Evolutionary conservation across 2,888 invertebrate genomes (phyloP), one percentile per base, ranked within the genome.

Genomic region (Tyria jacobaeae): DNA sequence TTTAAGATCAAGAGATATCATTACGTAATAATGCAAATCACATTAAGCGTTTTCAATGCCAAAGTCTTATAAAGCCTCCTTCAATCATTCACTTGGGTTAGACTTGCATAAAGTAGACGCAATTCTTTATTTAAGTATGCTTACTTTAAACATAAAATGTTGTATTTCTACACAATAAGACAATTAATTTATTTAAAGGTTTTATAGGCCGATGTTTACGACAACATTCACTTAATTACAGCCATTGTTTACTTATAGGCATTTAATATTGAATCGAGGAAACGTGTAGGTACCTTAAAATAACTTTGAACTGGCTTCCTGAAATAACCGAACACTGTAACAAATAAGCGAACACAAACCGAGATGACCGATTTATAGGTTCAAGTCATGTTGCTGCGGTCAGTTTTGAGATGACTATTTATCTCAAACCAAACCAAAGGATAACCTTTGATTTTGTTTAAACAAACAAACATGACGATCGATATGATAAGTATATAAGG

Each of bases 1-100:
- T 64, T 69, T 61, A 68, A 56, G 73, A 81, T 78, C 66, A 75
- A 73, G 68, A 73, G 73, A 78, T 78, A 70, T 73, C 31, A 64
- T 71, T 71, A 37, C 64, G 63, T 64, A 56, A 76, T 39, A 44
- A 21, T 21, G 12, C 10, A 67, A 64, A 57, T 21, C 34, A 44
- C 41, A 44, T 31, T 35, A 31, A 31, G 3, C 6, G 4, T 31
- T 55, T 14, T 44, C 21, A 25, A 31, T 21, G 44, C 15, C 21
- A 12, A 3, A 27, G 17, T 44, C n/a, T 55, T 55, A 34, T 27
- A 25, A 39, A 54, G 41, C 17, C 39, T 0, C 10, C 12, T 27
- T 39, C n/a, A 25, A 17, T 17, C 17, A 21, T 9, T 10, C 2
- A 3, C 35, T 35, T 12, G 9, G 4, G 35, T 39, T 53, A n/a